A percentile compares a stretch with the other conserved stretches of the same genome.
Evolutionary conservation across 1,140 invertebrate species (phyloP).

Genomic region (Polyergus mexicanus): DNA sequence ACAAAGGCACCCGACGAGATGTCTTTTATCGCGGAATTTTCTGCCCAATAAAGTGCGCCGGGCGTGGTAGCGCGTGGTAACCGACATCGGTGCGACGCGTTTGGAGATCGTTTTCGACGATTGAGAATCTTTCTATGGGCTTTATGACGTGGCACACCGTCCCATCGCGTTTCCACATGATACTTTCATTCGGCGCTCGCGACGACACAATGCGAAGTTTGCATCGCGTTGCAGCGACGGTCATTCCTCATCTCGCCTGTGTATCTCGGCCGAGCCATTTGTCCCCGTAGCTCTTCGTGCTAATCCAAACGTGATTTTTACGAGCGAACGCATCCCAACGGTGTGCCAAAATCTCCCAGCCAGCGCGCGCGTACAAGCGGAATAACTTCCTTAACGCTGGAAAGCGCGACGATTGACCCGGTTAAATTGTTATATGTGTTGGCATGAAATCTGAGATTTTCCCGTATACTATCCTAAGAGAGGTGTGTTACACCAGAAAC

Average conservation of each 20-base stretch:
- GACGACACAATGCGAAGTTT: slow-evolving; percentile 49
- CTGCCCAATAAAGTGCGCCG: slow-evolving; percentile 84
- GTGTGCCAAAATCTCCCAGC: slow-evolving; percentile 26
- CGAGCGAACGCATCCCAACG: slow-evolving; percentile 37
- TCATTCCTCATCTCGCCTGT: slow-evolving; percentile 42
- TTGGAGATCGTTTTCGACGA: slow-evolving; percentile 57
- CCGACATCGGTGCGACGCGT: slow-evolving; percentile 6
- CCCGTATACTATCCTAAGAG: neutral
- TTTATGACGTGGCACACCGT: slow-evolving; percentile 54
- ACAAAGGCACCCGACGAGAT: slow-evolving; percentile 80
- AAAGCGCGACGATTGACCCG: slow-evolving; percentile 53
- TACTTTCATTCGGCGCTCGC: slow-evolving; percentile 13
- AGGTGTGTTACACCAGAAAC: neutral
- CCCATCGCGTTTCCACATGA: neutral
- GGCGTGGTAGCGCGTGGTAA: slow-evolving; percentile 50
- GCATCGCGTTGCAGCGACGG: slow-evolving; percentile 40
- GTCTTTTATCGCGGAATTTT: slow-evolving; percentile 84
- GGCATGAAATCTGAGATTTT: slow-evolving; percentile 42
- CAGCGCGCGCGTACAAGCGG: slow-evolving; percentile 53
- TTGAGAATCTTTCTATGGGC: slow-evolving; percentile 54
- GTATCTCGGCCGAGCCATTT: slow-evolving; percentile 43
- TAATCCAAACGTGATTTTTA: slow-evolving; percentile 63
- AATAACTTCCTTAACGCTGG: slow-evolving; percentile 49
- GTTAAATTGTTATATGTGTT: slow-evolving; percentile 30
- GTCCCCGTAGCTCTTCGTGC: slow-evolving; percentile 58